Evolutionary conservation across 2,113 vertebrate species (phyloP).

Genomic region (Pyrgilauda ruficollis): DNA sequence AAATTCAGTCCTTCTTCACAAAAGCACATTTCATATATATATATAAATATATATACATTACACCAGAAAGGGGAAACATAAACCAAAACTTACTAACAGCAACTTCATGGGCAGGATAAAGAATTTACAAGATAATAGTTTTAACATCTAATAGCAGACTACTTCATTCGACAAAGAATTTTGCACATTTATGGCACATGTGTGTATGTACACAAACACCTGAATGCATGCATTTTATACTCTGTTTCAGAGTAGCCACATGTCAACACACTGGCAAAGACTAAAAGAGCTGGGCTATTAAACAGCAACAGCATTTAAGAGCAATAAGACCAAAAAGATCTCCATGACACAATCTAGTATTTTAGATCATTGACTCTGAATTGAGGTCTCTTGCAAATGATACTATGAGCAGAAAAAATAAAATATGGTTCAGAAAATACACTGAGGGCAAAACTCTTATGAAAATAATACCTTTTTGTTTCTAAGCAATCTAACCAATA

Average conservation of each 20-base stretch:
- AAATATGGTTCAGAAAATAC: background rate
- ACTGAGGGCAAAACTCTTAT: background rate
- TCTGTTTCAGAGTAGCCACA: background rate
- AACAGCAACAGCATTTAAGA: background rate
- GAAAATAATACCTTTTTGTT: background rate
- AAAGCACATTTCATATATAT: background rate
- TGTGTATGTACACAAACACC: background rate
- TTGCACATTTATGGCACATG: background rate
- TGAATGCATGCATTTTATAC: background rate
- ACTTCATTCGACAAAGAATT: background rate
- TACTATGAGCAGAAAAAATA: background rate
- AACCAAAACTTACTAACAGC: background rate
- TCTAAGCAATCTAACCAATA: background rate
- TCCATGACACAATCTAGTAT: background rate
- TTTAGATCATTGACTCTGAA: background rate
- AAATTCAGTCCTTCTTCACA: background rate
- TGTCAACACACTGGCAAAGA: background rate
- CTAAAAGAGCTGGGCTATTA: background rate
- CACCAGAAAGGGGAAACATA: background rate
- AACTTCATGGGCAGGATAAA: background rate
- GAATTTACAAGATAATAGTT: background rate
- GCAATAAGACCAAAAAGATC: background rate
- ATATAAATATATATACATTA: background rate
- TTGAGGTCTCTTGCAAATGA: background rate
- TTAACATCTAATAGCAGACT: background rate